Conservation (phyloP, 2,797 vertebrate species). For the Spinus olivaceus region DNA sequence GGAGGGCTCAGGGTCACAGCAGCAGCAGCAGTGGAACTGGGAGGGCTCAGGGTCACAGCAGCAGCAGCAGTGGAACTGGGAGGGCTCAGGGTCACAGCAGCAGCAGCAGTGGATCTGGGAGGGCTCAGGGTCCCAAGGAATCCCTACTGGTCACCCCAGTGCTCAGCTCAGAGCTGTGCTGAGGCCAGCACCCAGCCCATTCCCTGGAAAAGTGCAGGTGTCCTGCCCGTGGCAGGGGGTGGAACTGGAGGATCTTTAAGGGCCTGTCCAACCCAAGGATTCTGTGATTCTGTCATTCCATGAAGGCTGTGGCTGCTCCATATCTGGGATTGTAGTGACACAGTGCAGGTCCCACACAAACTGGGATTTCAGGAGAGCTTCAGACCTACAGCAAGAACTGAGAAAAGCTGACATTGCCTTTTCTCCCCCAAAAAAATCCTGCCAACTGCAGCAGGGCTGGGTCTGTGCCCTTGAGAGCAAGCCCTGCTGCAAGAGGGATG, state of each 20-base stretch:
- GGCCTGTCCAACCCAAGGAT: accelerated
- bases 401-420: background rate
- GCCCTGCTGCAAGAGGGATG: background rate
- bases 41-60: background rate
- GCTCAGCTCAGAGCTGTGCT: background rate
- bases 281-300: background rate
- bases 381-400: background rate
- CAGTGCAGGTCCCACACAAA: background rate
- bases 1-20: background rate
- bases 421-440: background rate
- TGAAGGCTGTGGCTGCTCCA: accelerated
- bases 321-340: background rate
- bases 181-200: background rate
- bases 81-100: too few species aligned
- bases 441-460: background rate
- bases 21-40: background rate
- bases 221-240: background rate
- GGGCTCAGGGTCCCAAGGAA: background rate
- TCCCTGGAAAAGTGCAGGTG: background rate
- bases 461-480: background rate
- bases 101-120: background rate
- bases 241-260: background rate
- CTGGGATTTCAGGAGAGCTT: background rate
- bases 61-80: background rate
- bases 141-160: background rate